These are phyloP conservation scores for Myiopsitta monachus DNA, from an alignment of 2,113 vertebrate genomes.

Conservation along the genomic window DNA sequence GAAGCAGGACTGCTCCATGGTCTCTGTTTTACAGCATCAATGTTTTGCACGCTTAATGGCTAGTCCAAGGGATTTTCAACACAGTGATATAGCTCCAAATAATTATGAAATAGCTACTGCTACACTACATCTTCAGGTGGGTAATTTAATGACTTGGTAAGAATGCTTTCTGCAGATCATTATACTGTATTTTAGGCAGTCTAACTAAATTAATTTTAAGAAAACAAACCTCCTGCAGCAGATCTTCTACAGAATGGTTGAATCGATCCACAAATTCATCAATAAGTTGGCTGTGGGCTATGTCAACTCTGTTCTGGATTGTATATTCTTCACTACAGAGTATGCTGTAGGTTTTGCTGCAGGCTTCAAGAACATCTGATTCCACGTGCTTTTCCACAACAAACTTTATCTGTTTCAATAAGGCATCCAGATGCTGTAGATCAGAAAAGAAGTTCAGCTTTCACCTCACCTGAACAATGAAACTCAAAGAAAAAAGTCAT, in stretches of 20 bases:
- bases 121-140: not conserved
- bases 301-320: slow-evolving; percentile 98
- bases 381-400: slow-evolving; percentile 99
- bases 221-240: slow-evolving; percentile 90
- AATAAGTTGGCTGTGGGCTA: slow-evolving; percentile 96
- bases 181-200: not conserved
- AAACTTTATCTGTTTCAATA: slow-evolving; percentile 96
- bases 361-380: slow-evolving; percentile 94
- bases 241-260: slow-evolving; percentile 92
- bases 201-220: not conserved
- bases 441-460: slow-evolving; percentile 28
- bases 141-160: not conserved
- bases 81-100: not conserved
- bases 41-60: not conserved
- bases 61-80: not conserved
- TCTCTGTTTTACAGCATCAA: not conserved
- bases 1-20: not conserved
- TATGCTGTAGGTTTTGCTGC: slow-evolving; percentile 99
- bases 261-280: slow-evolving; percentile 97
- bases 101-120: not conserved
- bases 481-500: not conserved
- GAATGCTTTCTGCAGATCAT: not conserved
- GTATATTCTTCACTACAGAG: slow-evolving; percentile 98
- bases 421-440: slow-evolving; percentile 88
- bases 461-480: not conserved